Evolutionary conservation across 2,113 vertebrate genomes (phyloP), one percentile per base, ranked within the genome.

Genomic region (Gymnarchus niloticus): DNA sequence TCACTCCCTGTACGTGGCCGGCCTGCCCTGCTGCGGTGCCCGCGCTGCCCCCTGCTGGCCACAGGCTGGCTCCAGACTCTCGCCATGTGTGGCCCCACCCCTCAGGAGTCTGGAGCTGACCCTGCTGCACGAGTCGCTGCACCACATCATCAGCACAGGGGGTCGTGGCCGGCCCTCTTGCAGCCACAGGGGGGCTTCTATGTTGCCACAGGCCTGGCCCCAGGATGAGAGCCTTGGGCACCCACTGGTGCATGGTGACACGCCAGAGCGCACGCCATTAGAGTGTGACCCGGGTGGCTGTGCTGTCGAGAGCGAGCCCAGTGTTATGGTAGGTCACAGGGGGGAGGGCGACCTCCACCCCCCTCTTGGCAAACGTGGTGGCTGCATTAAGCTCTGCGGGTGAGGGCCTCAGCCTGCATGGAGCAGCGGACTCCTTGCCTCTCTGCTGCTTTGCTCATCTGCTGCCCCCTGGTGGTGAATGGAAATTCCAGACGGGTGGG

Each of bases 131-230:
- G 89, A 93, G 88, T 93, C 92, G 41, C 90, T 95, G 6, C 90
- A 93, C 10, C 89, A 91, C 69, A 91, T 93, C 86, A 94, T 92
- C 83, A 87, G 87, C 77, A 90, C 91, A 85, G 95, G 92, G 90
- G 85, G 87, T 14, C 1, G 83, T 21, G 87, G 83, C 46, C 89
- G 65, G 83, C 88, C 89, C 10, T 54, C 78, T 0, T 21, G 51
- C 0, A 76, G 59, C 56, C 83, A 88, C 2, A 61, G 85, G 76
- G 89, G 92, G 83, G 81, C 59, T 28, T 81, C 41, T 0, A 0
- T 81, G 46, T 56, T 33, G n/a, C 17, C 85, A 6, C n/a, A 17
- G 48, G 78, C 85, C 33, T 85, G 86, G 56, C 25, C 83, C n/a
- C 49, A 19, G 0, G 61, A 86, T 3, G 51, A 85, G 57, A 51